A percentile compares a stretch with the other conserved stretches of the same genome.
Conservation (phyloP, 1,140 invertebrate species). For the Liolophura sinensis region DNA sequence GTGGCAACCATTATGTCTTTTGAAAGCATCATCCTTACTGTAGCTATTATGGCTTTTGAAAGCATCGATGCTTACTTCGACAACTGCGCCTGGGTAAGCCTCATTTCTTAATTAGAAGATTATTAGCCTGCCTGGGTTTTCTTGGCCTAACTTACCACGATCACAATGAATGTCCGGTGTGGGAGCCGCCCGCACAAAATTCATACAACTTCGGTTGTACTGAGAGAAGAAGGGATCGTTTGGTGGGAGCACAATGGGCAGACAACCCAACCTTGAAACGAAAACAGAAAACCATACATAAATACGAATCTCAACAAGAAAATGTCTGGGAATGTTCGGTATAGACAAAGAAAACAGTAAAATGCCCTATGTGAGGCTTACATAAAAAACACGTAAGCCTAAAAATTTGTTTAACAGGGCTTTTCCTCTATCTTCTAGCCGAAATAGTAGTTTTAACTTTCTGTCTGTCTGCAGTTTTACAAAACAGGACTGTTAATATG, state of each 20-base stretch:
- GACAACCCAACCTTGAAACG: slow-evolving; percentile 2
- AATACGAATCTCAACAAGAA: slow-evolving; percentile 58
- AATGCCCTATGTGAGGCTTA: too few species aligned
- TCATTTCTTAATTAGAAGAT: background rate
- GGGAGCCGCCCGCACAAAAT: slow-evolving; percentile 17
- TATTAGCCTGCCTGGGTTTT: background rate
- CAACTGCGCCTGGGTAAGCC: too few species aligned
- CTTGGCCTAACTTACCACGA: slow-evolving; percentile 12
- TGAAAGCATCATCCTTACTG: background rate
- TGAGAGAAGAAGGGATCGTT: slow-evolving; percentile 16
- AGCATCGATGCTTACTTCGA: too few species aligned
- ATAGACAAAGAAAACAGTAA: too few species aligned
- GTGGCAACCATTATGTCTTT: background rate
- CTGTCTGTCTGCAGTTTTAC: too few species aligned
- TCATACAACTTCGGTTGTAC: slow-evolving; percentile 18
- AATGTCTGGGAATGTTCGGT: too few species aligned
- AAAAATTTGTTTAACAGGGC: too few species aligned
- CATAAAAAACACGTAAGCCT: too few species aligned
- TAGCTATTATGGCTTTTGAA: too few species aligned
- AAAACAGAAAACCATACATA: background rate
- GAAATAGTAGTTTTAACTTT: too few species aligned
- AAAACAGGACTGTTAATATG: too few species aligned
- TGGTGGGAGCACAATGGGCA: slow-evolving; percentile 13
- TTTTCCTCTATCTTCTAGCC: too few species aligned
- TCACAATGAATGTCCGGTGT: slow-evolving; percentile 14